phyloP scores from a whole-genome alignment of 2,113 vertebrate genomes.

The Prietella phreatophila region DNA sequence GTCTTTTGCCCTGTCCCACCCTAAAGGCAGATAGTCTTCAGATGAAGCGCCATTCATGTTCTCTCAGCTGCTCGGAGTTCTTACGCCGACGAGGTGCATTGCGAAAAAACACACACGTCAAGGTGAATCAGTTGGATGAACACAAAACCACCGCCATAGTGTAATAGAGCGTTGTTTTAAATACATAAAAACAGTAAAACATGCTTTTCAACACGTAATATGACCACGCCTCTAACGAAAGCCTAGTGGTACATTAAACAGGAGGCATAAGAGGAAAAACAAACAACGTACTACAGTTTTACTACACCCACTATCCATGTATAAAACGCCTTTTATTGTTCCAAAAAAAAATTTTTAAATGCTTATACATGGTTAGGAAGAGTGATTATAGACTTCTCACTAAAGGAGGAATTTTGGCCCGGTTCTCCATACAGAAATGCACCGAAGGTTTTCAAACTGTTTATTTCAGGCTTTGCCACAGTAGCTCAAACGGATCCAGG shows the following conservation, averaged over 20 bases:
- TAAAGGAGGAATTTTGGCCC: background rate
- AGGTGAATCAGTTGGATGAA: background rate
- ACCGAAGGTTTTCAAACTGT: background rate
- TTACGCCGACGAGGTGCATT: background rate
- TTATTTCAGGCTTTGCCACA: conserved; percentile 10
- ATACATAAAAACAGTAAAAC: background rate
- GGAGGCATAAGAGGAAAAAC: background rate
- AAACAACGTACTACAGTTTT: background rate
- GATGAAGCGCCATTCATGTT: background rate
- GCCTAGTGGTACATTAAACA: background rate
- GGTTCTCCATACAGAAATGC: background rate
- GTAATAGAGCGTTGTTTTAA: background rate
- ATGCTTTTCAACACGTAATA: background rate
- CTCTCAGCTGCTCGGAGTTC: background rate
- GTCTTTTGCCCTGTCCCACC: background rate
- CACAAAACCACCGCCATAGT: background rate
- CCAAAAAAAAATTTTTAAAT: too few relatives aligned
- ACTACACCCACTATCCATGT: background rate
- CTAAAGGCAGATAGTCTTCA: background rate
- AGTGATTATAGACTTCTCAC: background rate
- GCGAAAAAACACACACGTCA: background rate
- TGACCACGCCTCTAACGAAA: background rate
- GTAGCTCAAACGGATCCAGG: background rate
- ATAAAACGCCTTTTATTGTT: background rate
- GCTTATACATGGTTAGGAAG: background rate